Percentiles rank a stretch among this genome's conserved stretches.
Conservation (phyloP, 2,113 vertebrate species). For the Anguilla japonica region DNA sequence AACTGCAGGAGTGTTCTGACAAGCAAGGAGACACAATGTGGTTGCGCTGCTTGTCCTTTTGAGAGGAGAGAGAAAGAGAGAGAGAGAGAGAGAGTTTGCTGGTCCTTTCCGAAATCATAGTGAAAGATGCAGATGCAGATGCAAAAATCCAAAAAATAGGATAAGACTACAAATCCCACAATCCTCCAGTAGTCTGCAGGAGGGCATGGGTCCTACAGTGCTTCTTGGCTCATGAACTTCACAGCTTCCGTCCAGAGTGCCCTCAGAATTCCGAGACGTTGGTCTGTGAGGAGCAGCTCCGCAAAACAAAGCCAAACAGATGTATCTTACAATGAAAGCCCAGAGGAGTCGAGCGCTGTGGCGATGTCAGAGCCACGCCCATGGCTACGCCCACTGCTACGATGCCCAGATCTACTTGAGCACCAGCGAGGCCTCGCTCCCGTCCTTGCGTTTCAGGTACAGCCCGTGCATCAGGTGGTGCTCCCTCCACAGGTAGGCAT, state of each 20-base stretch:
- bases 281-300: not conserved
- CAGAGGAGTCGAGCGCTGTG: not conserved
- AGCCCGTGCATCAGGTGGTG: conserved; percentile 91
- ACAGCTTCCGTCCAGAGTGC: not conserved
- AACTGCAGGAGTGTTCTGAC: conserved; percentile 10
- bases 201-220: not conserved
- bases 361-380: not conserved
- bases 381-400: not conserved
- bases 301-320: not conserved
- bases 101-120: conserved; percentile 7
- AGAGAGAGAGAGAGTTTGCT: not conserved
- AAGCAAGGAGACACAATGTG: not conserved
- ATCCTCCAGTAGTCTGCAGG: not conserved
- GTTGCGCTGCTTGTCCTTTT: not conserved
- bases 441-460: conserved; percentile 84
- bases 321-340: not conserved
- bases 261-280: not conserved
- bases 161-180: not conserved
- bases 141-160: not conserved
- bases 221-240: not conserved
- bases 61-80: no score
- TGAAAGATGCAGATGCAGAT: not conserved
- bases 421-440: conserved; percentile 87
- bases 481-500: conserved; percentile 90
- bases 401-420: conserved; percentile 74